Conservation (phyloP, 2,888 invertebrate species). For the Plemyria rubiginata region DNA sequence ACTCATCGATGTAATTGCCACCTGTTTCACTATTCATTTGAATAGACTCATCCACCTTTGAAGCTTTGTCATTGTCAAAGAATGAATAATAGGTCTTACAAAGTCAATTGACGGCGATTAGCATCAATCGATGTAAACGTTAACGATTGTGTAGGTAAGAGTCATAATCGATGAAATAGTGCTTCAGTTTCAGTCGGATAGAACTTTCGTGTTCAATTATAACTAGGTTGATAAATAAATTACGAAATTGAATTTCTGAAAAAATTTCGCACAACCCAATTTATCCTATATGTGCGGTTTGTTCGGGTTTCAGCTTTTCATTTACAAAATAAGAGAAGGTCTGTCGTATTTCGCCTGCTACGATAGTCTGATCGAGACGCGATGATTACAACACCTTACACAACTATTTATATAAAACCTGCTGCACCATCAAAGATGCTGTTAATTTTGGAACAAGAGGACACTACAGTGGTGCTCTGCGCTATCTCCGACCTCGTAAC, state of each 20-base stretch:
- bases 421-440: constrained; percentile 70
- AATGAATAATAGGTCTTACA: constrained; percentile 21
- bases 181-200: neutral
- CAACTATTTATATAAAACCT: constrained; percentile 82
- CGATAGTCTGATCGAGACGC: constrained; percentile 63
- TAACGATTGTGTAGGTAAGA: constrained; percentile 13
- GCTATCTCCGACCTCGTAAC: constrained; percentile 45
- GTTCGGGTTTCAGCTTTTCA: constrained; percentile 12
- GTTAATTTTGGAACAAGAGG: constrained; percentile 70
- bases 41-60: constrained; percentile 12
- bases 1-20: constrained; percentile 15
- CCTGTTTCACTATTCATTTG: constrained; percentile 20
- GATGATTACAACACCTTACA: constrained; percentile 74
- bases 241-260: neutral
- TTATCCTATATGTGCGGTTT: neutral
- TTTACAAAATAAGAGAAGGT: constrained; percentile 28
- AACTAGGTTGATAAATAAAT: constrained; percentile 4
- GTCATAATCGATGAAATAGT: constrained; percentile 14
- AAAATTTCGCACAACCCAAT: neutral
- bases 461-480: constrained; percentile 56
- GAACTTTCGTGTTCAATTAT: constrained; percentile 7
- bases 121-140: constrained; percentile 17
- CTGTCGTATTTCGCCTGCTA: constrained; percentile 23
- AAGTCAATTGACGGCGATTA: constrained; percentile 18
- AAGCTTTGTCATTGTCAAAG: constrained; percentile 24